These are phyloP conservation scores for Catotricha subobsoleta DNA, from an alignment of 2,888 invertebrate genomes.

Conservation along the genomic window DNA sequence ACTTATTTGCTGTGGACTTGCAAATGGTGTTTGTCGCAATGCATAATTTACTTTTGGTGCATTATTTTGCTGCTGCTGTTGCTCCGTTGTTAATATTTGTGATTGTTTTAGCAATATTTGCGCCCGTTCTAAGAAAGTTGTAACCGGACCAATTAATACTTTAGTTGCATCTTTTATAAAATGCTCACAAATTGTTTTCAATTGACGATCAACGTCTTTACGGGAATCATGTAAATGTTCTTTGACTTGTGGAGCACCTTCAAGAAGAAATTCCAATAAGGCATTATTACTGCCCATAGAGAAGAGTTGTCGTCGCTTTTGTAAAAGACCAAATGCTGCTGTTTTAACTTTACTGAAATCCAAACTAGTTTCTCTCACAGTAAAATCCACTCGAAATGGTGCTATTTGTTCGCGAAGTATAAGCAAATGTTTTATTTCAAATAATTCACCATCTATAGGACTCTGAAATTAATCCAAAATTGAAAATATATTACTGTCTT, in stretches of 20 bases:
- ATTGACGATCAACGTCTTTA: slow-evolving; percentile 84
- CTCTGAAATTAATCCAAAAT: slow-evolving; percentile 33
- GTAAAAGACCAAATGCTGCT: slow-evolving; percentile 57
- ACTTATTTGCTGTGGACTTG: slow-evolving; percentile 53
- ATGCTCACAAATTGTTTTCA: slow-evolving; percentile 76
- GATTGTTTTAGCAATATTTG: slow-evolving; percentile 15
- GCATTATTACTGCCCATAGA: slow-evolving; percentile 77
- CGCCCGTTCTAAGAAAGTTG: slow-evolving; percentile 57
- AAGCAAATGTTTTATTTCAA: slow-evolving; percentile 92
- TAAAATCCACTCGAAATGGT: slow-evolving; percentile 90
- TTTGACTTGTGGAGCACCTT: slow-evolving; percentile 85
- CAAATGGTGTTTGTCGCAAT: slow-evolving; percentile 39
- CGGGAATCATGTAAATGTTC: slow-evolving; percentile 88
- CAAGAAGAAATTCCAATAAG: slow-evolving; percentile 73
- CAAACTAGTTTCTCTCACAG: slow-evolving; percentile 78
- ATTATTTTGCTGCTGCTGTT: background rate
- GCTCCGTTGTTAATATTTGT: slow-evolving; percentile 2
- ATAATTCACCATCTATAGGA: slow-evolving; percentile 84
- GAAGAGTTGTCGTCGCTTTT: slow-evolving; percentile 71
- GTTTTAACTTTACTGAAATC: slow-evolving; percentile 87
- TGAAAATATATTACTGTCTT: background rate
- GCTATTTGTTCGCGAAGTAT: slow-evolving; percentile 96
- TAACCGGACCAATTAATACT: slow-evolving; percentile 54
- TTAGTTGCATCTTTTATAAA: slow-evolving; percentile 69
- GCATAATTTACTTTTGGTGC: slow-evolving; percentile 18